Base-by-base conservation (phyloP, 2,888 invertebrate species). In the Ochlodes sylvanus region DNA sequence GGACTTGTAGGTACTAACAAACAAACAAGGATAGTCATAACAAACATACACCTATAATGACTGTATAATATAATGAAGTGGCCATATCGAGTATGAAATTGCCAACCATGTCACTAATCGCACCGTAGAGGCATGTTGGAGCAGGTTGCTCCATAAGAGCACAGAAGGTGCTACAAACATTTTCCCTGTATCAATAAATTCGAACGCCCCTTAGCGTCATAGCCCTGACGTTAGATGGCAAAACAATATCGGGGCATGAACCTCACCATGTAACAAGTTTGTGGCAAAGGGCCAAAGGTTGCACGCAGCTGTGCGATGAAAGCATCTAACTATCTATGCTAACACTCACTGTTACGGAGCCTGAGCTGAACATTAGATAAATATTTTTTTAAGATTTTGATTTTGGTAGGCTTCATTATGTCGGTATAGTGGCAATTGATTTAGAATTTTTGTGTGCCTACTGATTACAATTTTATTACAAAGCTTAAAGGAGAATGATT, bases 231-330 rank as follows among this genome's bases (percentile, higher is more conserved):
- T 67, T 61, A 65, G 65, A 58, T 65, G 50, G 65, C 65, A 65
- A 65, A 65, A 65, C 58, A 55, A 55, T 44, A 67, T 67, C 14
- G 19, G 61, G 19, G 55, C 67, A 55, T 55, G 64, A 55, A 34
- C 1, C 21, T 14, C 32, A 15, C 50, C 61, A 65, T 60, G 50
- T 56, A 69, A 71, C 73, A 74, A 71, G 73, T 62, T 63, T 70
- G 71, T 74, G 73, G 73, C 73, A 72, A 47, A 19, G 66, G 56
- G 71, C 73, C 73, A 73, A 72, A 70, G 71, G 67, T 70, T 44
- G 42, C 66, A 61, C 34, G 44, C 60, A 61, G 67, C 55, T 64
- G 64, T 54, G n/a, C 32, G n/a, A n/a, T n/a, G 32, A 54, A n/a
- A 19, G n/a, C 19, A 12, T 7, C 12, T 50, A 12, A 50, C 50